phyloP scores from a whole-genome alignment of 2,888 invertebrate species.

The Ophonus ardosiacus region DNA sequence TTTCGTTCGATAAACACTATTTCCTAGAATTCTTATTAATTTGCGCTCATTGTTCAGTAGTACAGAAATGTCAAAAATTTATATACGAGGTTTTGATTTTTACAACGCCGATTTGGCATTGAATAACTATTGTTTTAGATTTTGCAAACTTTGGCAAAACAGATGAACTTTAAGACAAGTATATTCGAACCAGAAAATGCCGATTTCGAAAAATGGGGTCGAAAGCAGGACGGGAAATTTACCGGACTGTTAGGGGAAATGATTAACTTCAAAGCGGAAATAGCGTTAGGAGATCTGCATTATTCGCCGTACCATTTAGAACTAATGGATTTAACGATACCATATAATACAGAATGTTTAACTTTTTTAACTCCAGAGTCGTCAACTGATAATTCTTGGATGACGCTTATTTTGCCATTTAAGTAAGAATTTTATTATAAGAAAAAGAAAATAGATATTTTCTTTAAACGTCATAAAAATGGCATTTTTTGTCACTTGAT shows the following conservation, averaged over 20 bases:
- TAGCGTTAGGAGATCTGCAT: constrained; percentile 88
- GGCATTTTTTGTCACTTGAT: too few species aligned
- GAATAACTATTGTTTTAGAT: constrained; percentile 77
- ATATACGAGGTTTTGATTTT: too few species aligned
- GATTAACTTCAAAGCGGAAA: constrained; percentile 81
- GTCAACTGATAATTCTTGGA: constrained; percentile 89
- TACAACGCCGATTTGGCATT: not conserved
- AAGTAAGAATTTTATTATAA: constrained; percentile 76
- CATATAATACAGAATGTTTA: constrained; percentile 89
- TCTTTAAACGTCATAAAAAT: too few species aligned
- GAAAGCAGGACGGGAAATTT: constrained; percentile 81
- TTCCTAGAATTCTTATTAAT: too few species aligned
- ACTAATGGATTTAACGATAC: constrained; percentile 85
- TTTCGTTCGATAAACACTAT: too few species aligned
- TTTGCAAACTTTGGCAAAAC: constrained; percentile 80
- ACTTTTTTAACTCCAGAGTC: constrained; percentile 92
- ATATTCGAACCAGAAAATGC: constrained; percentile 83
- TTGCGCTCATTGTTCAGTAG: too few species aligned
- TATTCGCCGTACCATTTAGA: constrained; percentile 84
- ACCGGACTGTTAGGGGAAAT: constrained; percentile 85
- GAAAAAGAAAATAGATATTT: too few species aligned
- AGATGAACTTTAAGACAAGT: constrained; percentile 84
- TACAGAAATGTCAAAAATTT: too few species aligned
- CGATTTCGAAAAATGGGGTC: constrained; percentile 83
- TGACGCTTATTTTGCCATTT: constrained; percentile 88